Evolutionary conservation across 2,797 vertebrate species (phyloP).

Genomic region (Peromyscus melanophrys): DNA sequence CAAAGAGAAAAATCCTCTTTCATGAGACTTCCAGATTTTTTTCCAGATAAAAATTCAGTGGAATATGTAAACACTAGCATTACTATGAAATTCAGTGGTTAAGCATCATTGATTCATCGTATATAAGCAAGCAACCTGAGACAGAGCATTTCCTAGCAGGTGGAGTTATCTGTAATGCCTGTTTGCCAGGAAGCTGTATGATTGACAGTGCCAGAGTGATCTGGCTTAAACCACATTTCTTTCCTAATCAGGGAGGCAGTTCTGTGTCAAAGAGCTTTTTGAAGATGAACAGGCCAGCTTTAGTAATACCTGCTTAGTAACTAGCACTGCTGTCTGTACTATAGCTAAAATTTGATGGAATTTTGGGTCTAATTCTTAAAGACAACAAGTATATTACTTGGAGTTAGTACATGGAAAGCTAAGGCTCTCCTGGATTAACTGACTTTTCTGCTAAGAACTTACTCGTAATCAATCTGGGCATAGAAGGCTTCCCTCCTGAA

Average conservation of each 20-base stretch:
- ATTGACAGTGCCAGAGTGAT: background rate
- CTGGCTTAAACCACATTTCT: background rate
- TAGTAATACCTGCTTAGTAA: background rate
- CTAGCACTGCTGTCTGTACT: background rate
- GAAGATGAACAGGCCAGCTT: background rate
- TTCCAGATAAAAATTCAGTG: slow-evolving; percentile 76
- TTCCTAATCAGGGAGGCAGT: background rate
- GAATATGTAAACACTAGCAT: slow-evolving; percentile 76
- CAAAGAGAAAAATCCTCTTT: slow-evolving; percentile 80
- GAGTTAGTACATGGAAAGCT: slow-evolving; percentile 1
- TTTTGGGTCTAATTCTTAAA: background rate
- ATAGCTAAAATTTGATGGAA: background rate
- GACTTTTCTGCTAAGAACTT: background rate
- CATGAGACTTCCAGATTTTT: slow-evolving; percentile 80
- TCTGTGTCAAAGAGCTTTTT: background rate
- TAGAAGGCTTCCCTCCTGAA: background rate
- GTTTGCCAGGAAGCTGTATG: background rate
- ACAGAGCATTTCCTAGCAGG: background rate
- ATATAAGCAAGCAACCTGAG: slow-evolving; percentile 1
- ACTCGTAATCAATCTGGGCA: background rate
- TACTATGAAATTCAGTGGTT: slow-evolving; percentile 24
- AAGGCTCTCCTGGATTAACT: background rate
- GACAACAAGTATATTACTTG: slow-evolving; percentile 6
- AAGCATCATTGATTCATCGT: background rate
- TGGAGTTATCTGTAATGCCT: background rate